Evolutionary conservation across 2,113 vertebrate species (phyloP).

Genomic region (Paedocypris sp.): DNA sequence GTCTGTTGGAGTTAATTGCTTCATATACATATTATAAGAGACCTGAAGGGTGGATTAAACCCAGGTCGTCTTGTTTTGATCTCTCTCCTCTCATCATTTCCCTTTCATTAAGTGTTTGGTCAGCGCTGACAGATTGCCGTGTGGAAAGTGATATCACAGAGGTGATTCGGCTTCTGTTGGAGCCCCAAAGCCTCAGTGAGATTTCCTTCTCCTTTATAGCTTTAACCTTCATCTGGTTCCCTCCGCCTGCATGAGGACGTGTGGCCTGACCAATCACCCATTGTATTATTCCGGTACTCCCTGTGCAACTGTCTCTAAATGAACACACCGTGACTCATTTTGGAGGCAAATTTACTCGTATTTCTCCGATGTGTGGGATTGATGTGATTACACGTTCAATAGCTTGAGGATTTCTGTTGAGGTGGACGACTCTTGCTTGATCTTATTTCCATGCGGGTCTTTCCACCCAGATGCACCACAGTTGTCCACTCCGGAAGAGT

Average conservation of each 20-base stretch:
- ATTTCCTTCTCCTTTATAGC: conserved; percentile 17
- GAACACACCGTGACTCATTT: conserved; percentile 47
- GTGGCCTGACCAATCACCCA: conserved; percentile 19
- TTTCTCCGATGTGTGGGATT: conserved; percentile 46
- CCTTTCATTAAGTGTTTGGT: conserved; percentile 29
- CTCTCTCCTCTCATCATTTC: conserved; percentile 13
- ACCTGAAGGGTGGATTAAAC: conserved; percentile 4
- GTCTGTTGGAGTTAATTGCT: not conserved
- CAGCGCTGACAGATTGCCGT: conserved; percentile 40
- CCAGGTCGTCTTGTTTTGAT: conserved; percentile 5
- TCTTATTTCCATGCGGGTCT: too few relatives aligned
- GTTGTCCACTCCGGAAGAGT: not conserved
- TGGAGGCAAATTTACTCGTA: conserved; percentile 50
- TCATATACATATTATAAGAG: not conserved
- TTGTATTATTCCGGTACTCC: conserved; percentile 42
- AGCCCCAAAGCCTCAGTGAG: conserved; percentile 35
- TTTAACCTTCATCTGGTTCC: conserved; percentile 33
- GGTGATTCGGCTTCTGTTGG: conserved; percentile 32
- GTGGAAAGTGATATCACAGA: conserved; percentile 40
- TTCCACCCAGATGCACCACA: not conserved
- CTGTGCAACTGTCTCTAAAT: conserved; percentile 40
- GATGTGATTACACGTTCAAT: conserved; percentile 46
- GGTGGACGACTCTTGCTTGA: too few relatives aligned
- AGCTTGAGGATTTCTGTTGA: too few relatives aligned
- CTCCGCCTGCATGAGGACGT: conserved; percentile 11